Base-by-base conservation (phyloP, 2,888 invertebrate species). In the Lobophora halterata region DNA sequence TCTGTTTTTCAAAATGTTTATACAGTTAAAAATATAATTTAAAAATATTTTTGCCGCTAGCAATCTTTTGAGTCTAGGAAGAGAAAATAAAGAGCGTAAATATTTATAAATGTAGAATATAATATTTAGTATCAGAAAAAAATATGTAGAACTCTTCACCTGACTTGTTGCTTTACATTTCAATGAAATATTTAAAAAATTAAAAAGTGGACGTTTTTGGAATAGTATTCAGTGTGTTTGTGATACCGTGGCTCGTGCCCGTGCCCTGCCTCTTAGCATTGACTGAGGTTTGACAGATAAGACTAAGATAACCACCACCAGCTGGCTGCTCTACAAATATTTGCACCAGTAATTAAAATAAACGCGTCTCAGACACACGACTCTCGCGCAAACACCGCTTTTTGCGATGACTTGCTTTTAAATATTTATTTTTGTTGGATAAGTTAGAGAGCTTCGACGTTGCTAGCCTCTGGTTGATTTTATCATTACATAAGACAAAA, bases 221-320 rank as follows among this genome's bases (percentile, higher is more conserved):
- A 17, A 6, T 6, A 2, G 2, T 20, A 6, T 23, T 18, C 13
- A 14, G 51, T 52, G 51, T 58, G 51, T 62, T 63, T 65, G 58
- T 55, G 47, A 53, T 64, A 56, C 51, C 61, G 49, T 67, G 65
- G 73, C 75, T 71, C 79, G 81, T 77, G 79, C n/a, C n/a, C n/a
- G n/a, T n/a, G n/a, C n/a, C n/a, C n/a, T n/a, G n/a, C 75, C 72
- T 65, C 69, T 58, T 63, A 80, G 76, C 82, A 85, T 85, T 83
- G 86, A 86, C 85, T 83, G 80, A 67, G 80, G 76, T 85, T 87
- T 86, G 86, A 83, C 86, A 86, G 86, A 86, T 86, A 87, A 85
- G 65, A 65, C 65, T 51, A 52, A 78, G 85, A 83, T 85, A 82
- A 82, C 71, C 62, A 66, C 61, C 68, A 73, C 73, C 77, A 79